Percentiles rank a stretch among this genome's conserved stretches.
Conservation (phyloP, 1,140 invertebrate genomes). For the Zaprionus tsacasi region DNA sequence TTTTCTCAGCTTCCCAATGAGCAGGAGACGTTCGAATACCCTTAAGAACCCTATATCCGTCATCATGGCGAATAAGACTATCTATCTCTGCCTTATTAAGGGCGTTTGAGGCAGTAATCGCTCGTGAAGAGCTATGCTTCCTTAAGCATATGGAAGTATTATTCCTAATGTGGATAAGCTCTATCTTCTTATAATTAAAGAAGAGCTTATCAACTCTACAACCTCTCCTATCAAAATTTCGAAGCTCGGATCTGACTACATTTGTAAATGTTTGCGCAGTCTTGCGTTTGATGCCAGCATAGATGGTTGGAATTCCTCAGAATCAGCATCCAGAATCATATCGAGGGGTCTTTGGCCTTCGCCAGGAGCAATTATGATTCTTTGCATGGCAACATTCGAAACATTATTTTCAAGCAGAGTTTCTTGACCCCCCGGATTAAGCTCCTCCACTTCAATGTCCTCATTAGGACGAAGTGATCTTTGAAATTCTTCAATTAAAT, state of each 20-base stretch:
- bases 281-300: no score
- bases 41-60: not conserved
- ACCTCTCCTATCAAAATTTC: slow-evolving; percentile 23
- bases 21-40: slow-evolving; percentile 18
- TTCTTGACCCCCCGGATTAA: no score
- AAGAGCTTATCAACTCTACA: slow-evolving; percentile 19
- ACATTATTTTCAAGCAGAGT: no score
- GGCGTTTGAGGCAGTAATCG: slow-evolving; percentile 13
- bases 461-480: no score
- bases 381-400: no score
- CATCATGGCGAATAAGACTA: not conserved
- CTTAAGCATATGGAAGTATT: slow-evolving; percentile 3
- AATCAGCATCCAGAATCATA: slow-evolving; percentile 7
- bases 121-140: slow-evolving; percentile 7
- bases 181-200: not conserved
- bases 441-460: no score
- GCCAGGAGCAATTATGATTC: not conserved
- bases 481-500: no score
- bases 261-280: not conserved
- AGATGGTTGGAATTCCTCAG: not conserved
- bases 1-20: slow-evolving; percentile 32
- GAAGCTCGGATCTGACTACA: slow-evolving; percentile 26
- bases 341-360: slow-evolving; percentile 10
- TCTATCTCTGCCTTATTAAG: slow-evolving; percentile 8
- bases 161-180: not conserved